Conservation (phyloP, 2,113 vertebrate genomes). For the Rostratula benghalensis region DNA sequence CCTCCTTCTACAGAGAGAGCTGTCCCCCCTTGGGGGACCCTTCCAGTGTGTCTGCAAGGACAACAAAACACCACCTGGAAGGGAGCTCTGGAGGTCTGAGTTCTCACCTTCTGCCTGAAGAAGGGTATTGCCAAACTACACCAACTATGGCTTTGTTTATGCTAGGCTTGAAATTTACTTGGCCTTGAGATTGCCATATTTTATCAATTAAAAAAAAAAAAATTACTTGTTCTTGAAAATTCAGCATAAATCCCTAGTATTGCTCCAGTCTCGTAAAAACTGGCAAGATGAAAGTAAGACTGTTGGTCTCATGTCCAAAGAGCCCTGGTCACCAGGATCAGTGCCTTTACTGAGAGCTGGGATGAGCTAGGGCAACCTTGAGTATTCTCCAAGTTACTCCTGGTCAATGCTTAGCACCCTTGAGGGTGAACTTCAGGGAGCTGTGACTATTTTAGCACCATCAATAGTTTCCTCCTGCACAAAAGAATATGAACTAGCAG, state of each 20-base stretch:
- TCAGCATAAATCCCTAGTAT: not conserved
- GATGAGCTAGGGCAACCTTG: not conserved
- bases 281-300: not conserved
- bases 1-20: fast-evolving
- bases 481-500: not conserved
- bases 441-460: not conserved
- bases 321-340: fast-evolving
- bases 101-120: not conserved
- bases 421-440: not conserved
- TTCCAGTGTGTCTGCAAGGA: not conserved
- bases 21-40: not conserved
- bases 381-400: not conserved
- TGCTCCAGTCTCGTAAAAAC: not conserved
- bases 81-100: not conserved
- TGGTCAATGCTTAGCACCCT: not conserved
- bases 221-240: not conserved
- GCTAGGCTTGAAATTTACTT: not conserved
- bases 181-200: not conserved
- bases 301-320: not conserved
- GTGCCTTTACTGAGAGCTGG: not conserved
- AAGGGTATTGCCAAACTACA: fast-evolving
- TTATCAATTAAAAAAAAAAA: not conserved
- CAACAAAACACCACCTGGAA: not conserved
- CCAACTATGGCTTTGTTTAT: not conserved
- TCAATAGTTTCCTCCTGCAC: not conserved